These are phyloP conservation scores for Agrochola lychnidis DNA, from an alignment of 2,888 invertebrate species.

Conservation along the genomic window DNA sequence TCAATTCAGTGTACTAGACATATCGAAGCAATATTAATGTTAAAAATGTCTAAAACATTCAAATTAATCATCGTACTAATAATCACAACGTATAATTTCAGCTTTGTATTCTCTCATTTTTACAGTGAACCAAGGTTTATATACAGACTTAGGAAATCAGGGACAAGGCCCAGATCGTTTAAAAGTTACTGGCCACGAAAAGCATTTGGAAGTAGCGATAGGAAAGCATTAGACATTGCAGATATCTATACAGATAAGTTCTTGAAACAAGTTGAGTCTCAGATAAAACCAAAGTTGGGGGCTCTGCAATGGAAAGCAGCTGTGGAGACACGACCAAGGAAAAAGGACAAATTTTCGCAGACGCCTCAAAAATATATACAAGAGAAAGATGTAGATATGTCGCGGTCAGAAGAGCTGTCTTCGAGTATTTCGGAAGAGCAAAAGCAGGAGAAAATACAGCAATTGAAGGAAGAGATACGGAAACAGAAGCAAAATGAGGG, in stretches of 20 bases:
- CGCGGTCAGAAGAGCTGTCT: neutral
- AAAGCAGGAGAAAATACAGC: too few relatives aligned
- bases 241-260: neutral
- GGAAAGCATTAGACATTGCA: neutral
- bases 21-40: neutral
- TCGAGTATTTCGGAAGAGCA: neutral
- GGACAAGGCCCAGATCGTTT: too few relatives aligned
- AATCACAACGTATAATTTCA: slow-evolving; percentile 14
- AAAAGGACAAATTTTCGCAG: neutral
- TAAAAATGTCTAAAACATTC: slow-evolving; percentile 28
- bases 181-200: neutral
- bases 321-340: neutral
- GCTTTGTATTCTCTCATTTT: neutral
- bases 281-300: rapidly evolving
- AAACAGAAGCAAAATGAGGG: too few relatives aligned
- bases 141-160: neutral
- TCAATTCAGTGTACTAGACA: slow-evolving; percentile 17
- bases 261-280: neutral
- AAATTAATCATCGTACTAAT: slow-evolving; percentile 13
- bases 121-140: neutral
- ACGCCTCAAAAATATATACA: neutral
- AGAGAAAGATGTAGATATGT: neutral
- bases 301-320: neutral
- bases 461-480: too few relatives aligned
- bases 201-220: neutral